Evolutionary conservation across 1,140 invertebrate genomes (phyloP), one percentile per base, ranked within the genome.

Genomic region (Physella acuta): DNA sequence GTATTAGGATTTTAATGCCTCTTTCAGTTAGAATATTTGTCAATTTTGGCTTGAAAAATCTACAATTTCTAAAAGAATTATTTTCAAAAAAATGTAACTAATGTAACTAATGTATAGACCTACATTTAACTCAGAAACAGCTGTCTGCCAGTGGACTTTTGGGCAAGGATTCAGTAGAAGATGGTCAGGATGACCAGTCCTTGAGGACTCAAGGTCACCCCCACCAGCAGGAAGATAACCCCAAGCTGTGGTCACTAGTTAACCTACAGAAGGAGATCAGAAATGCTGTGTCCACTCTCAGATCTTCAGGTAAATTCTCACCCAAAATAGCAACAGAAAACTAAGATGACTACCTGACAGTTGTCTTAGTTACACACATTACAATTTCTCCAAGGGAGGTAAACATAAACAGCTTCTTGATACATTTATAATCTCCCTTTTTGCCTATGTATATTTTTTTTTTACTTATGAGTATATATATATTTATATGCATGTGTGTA

Each of bases 101-200:
- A 11, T 11, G 20, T 11, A 8, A 44, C 39, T 11, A 20, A 44
- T 8, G 39, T 44, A 20, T 8, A 11, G 8, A 11, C 20, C 8
- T 44, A 8, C 39, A 8, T 11, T 20, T 44, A 11, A 5, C 24
- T 8, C 58, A 64, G 62, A 52, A 52, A 53, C 24, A 51, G 1
- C 16, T 64, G 14, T 2, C 1, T 33, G 62, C 34, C 49, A 64
- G 49, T 64, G 62, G 62, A 30, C 62, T 64, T 17, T 33, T 64
- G 26, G 62, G 62, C 33, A 37, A 36, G 20, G 28, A n/a, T 1
- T 64, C 44, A 33, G 14, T 28, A 33, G 55, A 56, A 31, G 11
- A 33, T 60, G 33, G 58, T 24, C 14, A 60, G 3, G 58, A 24
- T 11, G 30, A 60, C 34, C 8, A n/a, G 34, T 36, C 3, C 37